A percentile compares a stretch with the other conserved stretches of the same genome.
phyloP scores from a whole-genome alignment of 2,113 vertebrate genomes.

The Anguilla japonica region DNA sequence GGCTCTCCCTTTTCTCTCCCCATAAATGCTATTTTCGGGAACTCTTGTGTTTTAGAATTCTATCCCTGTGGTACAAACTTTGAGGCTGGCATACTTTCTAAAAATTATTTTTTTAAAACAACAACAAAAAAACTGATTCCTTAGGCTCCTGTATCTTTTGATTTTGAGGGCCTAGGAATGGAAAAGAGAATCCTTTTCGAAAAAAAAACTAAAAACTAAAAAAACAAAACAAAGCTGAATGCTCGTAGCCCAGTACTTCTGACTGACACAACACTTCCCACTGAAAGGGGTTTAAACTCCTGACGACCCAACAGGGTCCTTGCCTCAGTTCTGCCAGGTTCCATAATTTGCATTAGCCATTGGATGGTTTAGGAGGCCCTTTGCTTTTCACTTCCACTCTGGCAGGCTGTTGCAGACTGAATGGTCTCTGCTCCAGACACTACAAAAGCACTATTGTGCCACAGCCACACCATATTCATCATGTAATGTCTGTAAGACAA shows the following conservation, averaged over 20 bases:
- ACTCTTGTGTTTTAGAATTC: not conserved
- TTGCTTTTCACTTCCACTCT: slow-evolving; percentile 83
- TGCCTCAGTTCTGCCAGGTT: slow-evolving; percentile 46
- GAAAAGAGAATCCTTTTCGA: not conserved
- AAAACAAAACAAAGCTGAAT: slow-evolving; percentile 46
- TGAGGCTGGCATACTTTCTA: not conserved
- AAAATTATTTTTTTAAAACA: not conserved
- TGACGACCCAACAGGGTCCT: slow-evolving; percentile 27
- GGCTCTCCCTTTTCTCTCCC: not conserved
- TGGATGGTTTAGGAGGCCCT: slow-evolving; percentile 77
- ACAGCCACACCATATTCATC: slow-evolving; percentile 79
- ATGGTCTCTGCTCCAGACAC: slow-evolving; percentile 74
- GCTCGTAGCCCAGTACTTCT: slow-evolving; percentile 61
- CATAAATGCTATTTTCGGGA: not conserved
- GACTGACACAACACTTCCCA: slow-evolving; percentile 67
- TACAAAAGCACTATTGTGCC: slow-evolving; percentile 81
- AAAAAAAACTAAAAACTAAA: too few species aligned
- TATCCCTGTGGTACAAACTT: not conserved
- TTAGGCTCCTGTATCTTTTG: not conserved
- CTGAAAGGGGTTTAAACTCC: slow-evolving; percentile 52
- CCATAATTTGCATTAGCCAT: slow-evolving; percentile 78
- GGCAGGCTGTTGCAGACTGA: slow-evolving; percentile 81
- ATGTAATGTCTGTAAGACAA: slow-evolving; percentile 84
- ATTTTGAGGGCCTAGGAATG: not conserved
- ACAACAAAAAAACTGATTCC: slow-evolving; percentile 16